phyloP scores from a whole-genome alignment of 2,888 invertebrate genomes.

The Stenchaetothrips biformis region DNA sequence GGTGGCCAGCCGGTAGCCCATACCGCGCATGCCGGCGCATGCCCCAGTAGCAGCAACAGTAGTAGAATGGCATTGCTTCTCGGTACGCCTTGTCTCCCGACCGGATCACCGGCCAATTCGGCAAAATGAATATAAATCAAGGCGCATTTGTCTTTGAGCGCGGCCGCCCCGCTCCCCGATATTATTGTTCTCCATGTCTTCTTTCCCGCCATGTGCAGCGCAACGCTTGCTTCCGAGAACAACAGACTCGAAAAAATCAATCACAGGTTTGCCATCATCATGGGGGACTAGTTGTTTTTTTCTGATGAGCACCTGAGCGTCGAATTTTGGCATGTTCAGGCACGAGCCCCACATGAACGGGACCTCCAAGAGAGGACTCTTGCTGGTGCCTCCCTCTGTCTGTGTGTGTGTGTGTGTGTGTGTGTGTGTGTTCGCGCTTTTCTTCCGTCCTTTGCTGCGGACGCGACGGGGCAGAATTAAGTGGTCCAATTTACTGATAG shows the following conservation, averaged over 20 bases:
- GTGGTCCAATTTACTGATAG: not conserved
- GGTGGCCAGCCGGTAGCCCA: too few species aligned
- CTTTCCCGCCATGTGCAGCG: not conserved
- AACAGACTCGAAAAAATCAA: not conserved
- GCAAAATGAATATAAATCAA: conserved; percentile 24
- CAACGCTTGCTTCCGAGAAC: not conserved
- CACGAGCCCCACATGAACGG: not conserved
- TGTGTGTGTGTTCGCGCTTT: not conserved
- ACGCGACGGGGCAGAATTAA: not conserved
- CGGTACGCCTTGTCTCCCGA: conserved; percentile 16
- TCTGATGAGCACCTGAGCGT: too few species aligned
- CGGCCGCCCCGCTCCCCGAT: not conserved
- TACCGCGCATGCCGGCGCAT: not conserved
- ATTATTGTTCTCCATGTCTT: not conserved
- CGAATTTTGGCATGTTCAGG: too few species aligned
- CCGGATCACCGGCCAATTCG: conserved; percentile 1
- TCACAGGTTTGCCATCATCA: not conserved
- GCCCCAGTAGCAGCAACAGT: not conserved
- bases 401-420: not conserved
- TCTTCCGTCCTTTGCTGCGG: not conserved
- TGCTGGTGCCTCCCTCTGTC: not conserved
- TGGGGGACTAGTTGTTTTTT: too few species aligned
- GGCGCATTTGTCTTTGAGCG: conserved; percentile 4
- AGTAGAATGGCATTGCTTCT: not conserved
- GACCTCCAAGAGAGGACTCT: not conserved